These are phyloP conservation scores for Latrodectus hesperus DNA, from an alignment of 2,888 invertebrate species.

Conservation along the genomic window DNA sequence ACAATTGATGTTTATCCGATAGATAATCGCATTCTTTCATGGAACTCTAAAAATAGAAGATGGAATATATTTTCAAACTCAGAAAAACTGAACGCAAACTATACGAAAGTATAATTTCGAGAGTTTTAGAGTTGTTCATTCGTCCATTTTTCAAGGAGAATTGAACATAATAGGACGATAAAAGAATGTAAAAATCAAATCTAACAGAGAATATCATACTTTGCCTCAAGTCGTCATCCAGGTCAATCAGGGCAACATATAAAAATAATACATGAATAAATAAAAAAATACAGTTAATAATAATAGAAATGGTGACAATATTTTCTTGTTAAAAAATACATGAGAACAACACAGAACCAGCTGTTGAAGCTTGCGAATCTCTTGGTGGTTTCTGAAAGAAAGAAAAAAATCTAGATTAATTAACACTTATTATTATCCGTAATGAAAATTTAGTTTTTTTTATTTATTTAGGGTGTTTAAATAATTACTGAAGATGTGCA, in stretches of 20 bases:
- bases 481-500: too few species aligned
- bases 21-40: too few species aligned
- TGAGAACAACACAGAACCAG: constrained; percentile 16
- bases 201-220: too few species aligned
- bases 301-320: constrained; percentile 25
- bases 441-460: too few species aligned
- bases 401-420: not conserved
- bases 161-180: too few species aligned
- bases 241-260: constrained; percentile 52
- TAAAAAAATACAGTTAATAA: constrained; percentile 6
- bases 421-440: not conserved
- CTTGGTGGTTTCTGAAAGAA: constrained; percentile 26
- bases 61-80: not conserved
- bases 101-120: constrained; percentile 24
- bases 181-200: too few species aligned
- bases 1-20: too few species aligned
- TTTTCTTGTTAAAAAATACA: constrained; percentile 22
- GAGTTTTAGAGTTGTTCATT: too few species aligned
- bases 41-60: not conserved
- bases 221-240: constrained; percentile 23
- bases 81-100: constrained; percentile 28
- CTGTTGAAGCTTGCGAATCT: constrained; percentile 30
- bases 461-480: too few species aligned
- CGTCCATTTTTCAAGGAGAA: too few species aligned
- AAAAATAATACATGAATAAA: constrained; percentile 18